A percentile compares a stretch with the other conserved stretches of the same genome.
Evolutionary conservation across 1,140 invertebrate species (phyloP).

Genomic region (Conopomorpha cramerella): DNA sequence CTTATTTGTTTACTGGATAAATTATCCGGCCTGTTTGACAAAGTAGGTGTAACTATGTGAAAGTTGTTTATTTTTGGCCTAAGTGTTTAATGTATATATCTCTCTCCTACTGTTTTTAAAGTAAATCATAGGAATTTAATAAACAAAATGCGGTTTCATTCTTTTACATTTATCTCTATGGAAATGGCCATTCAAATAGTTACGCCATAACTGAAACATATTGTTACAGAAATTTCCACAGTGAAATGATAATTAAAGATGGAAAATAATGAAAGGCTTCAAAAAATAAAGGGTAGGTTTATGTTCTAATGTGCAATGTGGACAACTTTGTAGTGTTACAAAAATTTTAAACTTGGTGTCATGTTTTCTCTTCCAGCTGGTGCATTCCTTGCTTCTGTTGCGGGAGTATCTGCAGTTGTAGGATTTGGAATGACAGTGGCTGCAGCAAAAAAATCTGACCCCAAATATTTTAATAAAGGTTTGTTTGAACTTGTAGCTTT

Average conservation of each 20-base stretch:
- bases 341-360: conserved; percentile 4
- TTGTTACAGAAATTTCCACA: too few species aligned
- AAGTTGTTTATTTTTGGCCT: too few species aligned
- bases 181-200: too few species aligned
- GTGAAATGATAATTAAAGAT: conserved; percentile 20
- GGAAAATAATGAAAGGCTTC: conserved; percentile 29
- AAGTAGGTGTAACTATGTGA: too few species aligned
- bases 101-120: too few species aligned
- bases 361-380: conserved; percentile 63
- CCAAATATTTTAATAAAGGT: conserved; percentile 76
- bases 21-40: too few species aligned
- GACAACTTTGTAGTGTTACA: conserved; percentile 5
- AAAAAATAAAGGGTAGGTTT: conserved; percentile 37
- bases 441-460: conserved; percentile 78
- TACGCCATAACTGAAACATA: too few species aligned
- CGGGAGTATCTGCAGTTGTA: conserved; percentile 77
- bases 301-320: conserved; percentile 5
- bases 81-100: too few species aligned
- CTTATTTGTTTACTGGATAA: too few species aligned
- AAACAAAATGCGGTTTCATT: too few species aligned
- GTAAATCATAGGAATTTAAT: too few species aligned
- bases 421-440: conserved; percentile 82
- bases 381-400: conserved; percentile 75
- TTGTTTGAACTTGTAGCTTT: background rate
- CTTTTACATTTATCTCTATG: too few species aligned